A percentile compares a stretch with the other conserved stretches of the same genome.
Conservation (phyloP, 2,113 vertebrate genomes). For the Tonatia bakeri region DNA sequence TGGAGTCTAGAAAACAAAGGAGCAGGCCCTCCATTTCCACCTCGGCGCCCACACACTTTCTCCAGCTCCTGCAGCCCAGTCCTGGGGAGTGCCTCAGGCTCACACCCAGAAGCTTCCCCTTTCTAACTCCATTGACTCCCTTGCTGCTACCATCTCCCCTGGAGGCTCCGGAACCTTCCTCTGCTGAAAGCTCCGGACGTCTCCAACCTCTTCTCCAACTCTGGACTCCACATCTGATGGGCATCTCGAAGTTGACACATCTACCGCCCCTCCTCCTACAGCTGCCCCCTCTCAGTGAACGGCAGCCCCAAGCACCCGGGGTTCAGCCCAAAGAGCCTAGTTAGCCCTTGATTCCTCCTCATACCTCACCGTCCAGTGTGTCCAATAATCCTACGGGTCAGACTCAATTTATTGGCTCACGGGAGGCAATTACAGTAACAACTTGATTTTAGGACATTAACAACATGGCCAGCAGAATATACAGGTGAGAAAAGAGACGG, state of each 20-base stretch:
- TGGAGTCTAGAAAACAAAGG: not conserved
- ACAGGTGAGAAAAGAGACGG: not conserved
- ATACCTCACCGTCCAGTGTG: not conserved
- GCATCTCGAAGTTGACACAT: no score
- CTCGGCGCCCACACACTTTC: not conserved
- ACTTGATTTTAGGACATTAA: not conserved
- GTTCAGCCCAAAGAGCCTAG: not conserved
- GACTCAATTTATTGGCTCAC: not conserved
- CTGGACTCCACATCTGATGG: not conserved
- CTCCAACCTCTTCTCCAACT: not conserved
- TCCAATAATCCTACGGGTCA: not conserved
- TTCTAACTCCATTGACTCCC: not conserved
- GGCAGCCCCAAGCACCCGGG: accelerated
- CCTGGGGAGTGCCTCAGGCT: not conserved
- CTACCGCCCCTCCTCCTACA: no score
- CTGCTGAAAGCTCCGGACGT: not conserved
- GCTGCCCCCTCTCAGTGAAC: accelerated
- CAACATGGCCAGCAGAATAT: not conserved
- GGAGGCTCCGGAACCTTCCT: not conserved
- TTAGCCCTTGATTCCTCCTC: not conserved
- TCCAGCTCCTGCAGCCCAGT: not conserved
- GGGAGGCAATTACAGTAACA: not conserved
- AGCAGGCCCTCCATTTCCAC: no score
- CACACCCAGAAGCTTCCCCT: accelerated
- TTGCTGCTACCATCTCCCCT: not conserved